phyloP scores from a whole-genome alignment of 1,140 invertebrate genomes.

The Lethocerus indicus region DNA sequence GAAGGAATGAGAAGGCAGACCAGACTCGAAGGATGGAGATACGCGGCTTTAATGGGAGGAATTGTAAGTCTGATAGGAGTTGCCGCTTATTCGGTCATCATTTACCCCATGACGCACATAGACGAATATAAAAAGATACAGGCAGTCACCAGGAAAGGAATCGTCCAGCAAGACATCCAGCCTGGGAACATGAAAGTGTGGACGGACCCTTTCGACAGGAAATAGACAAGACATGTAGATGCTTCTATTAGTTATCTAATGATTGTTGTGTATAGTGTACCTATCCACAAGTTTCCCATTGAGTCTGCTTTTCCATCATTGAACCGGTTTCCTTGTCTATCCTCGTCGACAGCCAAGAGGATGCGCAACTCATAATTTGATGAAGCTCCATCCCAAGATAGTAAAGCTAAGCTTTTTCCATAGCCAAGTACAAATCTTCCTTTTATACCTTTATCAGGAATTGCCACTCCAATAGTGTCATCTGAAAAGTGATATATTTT shows the following conservation, averaged over 20 bases:
- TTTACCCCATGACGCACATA: constrained; percentile 43
- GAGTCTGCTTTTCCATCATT: constrained; percentile 82
- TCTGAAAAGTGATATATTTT: constrained; percentile 16
- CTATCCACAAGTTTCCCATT: constrained; percentile 56
- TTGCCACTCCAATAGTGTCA: constrained; percentile 36
- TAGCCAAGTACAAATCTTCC: constrained; percentile 45
- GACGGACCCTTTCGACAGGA: constrained; percentile 44
- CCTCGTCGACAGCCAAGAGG: constrained; percentile 38
- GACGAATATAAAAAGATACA: constrained; percentile 44
- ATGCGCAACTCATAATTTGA: constrained; percentile 29
- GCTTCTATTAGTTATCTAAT: neutral
- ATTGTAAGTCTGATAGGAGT: constrained; percentile 35
- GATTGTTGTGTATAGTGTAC: constrained; percentile 27
- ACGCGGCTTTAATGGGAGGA: constrained; percentile 33
- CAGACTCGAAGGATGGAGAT: constrained; percentile 33
- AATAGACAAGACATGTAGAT: constrained; percentile 20
- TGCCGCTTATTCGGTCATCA: constrained; percentile 39
- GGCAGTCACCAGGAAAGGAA: constrained; percentile 28
- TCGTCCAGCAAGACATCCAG: constrained; percentile 45
- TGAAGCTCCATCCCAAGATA: constrained; percentile 46
- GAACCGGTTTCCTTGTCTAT: constrained; percentile 41
- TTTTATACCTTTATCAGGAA: constrained; percentile 43
- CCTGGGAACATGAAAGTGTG: constrained; percentile 57
- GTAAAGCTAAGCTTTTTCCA: constrained; percentile 36
- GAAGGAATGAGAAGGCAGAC: too few species aligned